Conservation (phyloP, 2,113 vertebrate genomes). For the Pipra filicauda region DNA sequence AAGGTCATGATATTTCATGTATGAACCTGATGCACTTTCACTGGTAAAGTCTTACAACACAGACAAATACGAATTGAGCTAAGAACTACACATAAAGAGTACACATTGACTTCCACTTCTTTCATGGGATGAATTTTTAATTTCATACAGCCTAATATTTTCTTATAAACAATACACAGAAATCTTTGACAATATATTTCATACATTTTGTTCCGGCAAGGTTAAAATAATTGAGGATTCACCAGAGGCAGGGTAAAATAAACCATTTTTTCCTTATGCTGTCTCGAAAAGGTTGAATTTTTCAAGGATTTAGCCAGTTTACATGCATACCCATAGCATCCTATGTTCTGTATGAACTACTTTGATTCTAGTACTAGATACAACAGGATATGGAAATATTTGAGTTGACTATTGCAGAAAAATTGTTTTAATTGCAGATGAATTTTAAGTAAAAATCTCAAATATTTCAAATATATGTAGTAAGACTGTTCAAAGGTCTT, state of each 20-base stretch:
- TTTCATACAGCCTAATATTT: background rate
- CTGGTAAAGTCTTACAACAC: background rate
- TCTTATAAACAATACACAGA: background rate
- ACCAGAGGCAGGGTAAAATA: background rate
- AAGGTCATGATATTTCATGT: background rate
- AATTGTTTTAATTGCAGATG: background rate
- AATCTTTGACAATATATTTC: background rate
- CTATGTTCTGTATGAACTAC: background rate
- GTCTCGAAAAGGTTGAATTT: background rate
- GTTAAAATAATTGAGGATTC: background rate
- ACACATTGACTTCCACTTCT: background rate
- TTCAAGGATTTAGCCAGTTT: background rate
- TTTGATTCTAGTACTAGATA: background rate
- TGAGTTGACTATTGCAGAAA: background rate
- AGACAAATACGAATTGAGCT: background rate
- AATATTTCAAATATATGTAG: conserved; percentile 23
- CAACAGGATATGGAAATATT: background rate
- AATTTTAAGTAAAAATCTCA: background rate
- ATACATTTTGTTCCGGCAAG: background rate
- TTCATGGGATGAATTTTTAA: background rate
- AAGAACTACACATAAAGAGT: background rate
- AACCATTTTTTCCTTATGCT: background rate
- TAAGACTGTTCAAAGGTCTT: background rate
- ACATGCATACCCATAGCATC: background rate
- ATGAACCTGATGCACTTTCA: background rate